phyloP scores from a whole-genome alignment of 2,113 vertebrate species.

The Cephalopterus ornatus region DNA sequence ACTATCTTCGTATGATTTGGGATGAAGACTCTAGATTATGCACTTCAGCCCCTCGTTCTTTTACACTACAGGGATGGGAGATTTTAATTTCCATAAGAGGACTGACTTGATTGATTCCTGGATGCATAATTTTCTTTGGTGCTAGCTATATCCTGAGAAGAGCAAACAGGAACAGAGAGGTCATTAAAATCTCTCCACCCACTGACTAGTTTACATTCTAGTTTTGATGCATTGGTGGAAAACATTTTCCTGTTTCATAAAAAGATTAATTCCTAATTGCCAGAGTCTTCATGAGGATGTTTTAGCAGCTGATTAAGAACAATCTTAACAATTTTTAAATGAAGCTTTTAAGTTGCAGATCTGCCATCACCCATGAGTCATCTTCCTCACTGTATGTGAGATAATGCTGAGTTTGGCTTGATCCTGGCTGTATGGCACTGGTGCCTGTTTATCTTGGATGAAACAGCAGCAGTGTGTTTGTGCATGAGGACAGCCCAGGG shows the following conservation, averaged over 20 bases:
- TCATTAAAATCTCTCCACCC: constrained; percentile 38
- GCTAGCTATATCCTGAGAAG: constrained; percentile 14
- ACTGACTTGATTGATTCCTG: not conserved
- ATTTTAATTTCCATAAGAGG: not conserved
- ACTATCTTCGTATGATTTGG: not conserved
- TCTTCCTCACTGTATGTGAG: not conserved
- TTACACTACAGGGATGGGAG: not conserved
- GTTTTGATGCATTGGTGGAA: constrained; percentile 3
- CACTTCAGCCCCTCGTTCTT: not conserved
- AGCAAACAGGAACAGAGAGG: not conserved
- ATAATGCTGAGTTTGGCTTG: not conserved
- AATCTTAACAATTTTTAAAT: constrained; percentile 23
- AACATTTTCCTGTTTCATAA: constrained; percentile 55
- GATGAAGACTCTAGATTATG: not conserved
- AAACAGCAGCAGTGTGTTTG: not conserved
- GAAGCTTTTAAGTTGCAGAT: constrained; percentile 7
- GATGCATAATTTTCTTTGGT: not conserved
- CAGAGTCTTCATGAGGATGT: not conserved
- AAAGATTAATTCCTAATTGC: constrained; percentile 53
- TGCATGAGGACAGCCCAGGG: not conserved
- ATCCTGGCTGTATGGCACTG: not conserved
- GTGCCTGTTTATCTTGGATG: not conserved
- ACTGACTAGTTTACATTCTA: not conserved
- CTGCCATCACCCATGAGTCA: not conserved
- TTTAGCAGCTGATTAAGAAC: constrained; percentile 32